Percentiles rank a stretch among this genome's conserved stretches.
Conservation (phyloP, 2,113 vertebrate genomes). For the Leptosomus discolor region DNA sequence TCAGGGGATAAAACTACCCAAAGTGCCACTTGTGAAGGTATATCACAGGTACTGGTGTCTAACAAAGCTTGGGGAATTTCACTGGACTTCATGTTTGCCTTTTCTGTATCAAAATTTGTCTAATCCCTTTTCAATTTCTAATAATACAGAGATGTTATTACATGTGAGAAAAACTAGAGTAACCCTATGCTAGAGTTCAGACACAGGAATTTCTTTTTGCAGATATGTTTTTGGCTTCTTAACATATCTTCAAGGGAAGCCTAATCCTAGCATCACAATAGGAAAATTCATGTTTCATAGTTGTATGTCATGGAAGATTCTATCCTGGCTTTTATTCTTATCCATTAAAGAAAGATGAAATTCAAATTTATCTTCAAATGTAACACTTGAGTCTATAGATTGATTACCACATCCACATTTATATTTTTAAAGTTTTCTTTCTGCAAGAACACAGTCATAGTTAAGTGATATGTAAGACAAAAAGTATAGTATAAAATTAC, state of each 20-base stretch:
- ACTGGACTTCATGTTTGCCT: background rate
- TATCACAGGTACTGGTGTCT: background rate
- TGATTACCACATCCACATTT: background rate
- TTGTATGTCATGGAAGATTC: background rate
- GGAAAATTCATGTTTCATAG: background rate
- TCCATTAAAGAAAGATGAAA: background rate
- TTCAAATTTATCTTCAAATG: background rate
- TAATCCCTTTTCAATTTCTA: background rate
- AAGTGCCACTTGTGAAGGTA: background rate
- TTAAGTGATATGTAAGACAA: background rate
- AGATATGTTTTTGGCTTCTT: background rate
- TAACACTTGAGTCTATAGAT: background rate
- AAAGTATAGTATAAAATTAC: background rate
- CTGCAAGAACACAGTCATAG: background rate
- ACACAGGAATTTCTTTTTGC: background rate
- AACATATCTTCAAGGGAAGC: background rate
- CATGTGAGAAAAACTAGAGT: background rate
- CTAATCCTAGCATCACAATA: background rate
- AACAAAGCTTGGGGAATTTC: background rate
- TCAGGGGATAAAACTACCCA: background rate
- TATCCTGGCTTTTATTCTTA: background rate
- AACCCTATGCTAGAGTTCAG: background rate
- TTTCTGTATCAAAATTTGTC: background rate
- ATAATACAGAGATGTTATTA: too few species aligned
- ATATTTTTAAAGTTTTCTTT: background rate